phyloP scores from a whole-genome alignment of 2,797 vertebrate species.

The Pelochelys cantorii region DNA sequence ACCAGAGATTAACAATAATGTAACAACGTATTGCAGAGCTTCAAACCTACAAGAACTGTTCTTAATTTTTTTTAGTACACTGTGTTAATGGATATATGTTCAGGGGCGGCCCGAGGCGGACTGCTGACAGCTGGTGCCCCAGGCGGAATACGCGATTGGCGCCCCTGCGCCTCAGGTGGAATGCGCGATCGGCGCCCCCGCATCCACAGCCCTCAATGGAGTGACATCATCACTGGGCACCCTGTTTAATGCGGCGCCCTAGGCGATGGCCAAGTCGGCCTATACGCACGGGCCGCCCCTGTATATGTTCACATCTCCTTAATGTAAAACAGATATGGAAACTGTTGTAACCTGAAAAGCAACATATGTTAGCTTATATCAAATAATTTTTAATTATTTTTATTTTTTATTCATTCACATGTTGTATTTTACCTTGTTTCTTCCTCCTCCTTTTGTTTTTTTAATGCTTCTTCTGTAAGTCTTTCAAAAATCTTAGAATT shows the following conservation, averaged over 20 bases:
- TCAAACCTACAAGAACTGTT: background rate
- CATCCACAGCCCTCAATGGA: too few species aligned
- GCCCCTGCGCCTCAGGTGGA: too few species aligned
- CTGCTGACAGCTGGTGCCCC: too few species aligned
- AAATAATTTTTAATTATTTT: background rate
- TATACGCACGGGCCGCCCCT: too few species aligned
- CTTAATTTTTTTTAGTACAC: background rate
- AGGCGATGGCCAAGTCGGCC: too few species aligned
- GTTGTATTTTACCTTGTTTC: slow-evolving; percentile 79
- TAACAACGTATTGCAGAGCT: background rate
- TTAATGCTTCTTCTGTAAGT: slow-evolving; percentile 73
- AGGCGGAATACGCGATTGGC: too few species aligned
- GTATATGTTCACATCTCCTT: background rate
- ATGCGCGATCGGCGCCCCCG: too few species aligned
- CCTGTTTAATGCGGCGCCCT: too few species aligned
- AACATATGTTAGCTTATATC: background rate
- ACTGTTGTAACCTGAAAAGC: background rate
- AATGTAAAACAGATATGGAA: background rate
- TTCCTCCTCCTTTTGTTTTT: slow-evolving; percentile 69
- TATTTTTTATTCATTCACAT: background rate
- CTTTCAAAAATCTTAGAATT: slow-evolving; percentile 78
- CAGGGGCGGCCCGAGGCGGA: too few species aligned
- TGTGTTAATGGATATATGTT: background rate
- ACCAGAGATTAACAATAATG: background rate
- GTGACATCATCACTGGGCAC: too few species aligned